These are phyloP conservation scores for Philopotamus ludificatus DNA, from an alignment of 1,140 invertebrate species.

Conservation along the genomic window DNA sequence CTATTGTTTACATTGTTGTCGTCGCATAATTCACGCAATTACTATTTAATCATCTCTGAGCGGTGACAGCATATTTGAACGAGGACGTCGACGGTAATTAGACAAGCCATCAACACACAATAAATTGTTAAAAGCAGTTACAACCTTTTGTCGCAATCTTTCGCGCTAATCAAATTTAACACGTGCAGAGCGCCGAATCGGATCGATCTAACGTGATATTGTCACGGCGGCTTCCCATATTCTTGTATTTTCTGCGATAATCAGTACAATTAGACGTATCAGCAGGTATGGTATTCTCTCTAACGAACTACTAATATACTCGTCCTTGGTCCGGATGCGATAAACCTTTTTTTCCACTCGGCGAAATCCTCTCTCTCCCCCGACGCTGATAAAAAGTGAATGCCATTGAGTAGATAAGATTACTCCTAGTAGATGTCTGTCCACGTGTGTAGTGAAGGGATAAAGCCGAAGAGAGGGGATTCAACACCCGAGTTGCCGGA, in stretches of 20 bases:
- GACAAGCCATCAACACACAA: conserved; percentile 5
- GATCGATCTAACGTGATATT: too few species aligned
- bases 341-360: conserved; percentile 21
- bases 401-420: conserved; percentile 17
- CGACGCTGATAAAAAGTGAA: conserved; percentile 23
- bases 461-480: conserved; percentile 1
- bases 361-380: background rate
- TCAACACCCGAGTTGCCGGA: background rate
- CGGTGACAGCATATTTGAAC: too few species aligned
- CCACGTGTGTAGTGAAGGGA: conserved; percentile 1
- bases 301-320: conserved; percentile 31
- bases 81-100: conserved; percentile 24
- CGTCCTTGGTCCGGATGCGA: conserved; percentile 21
- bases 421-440: conserved; percentile 1
- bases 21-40: conserved; percentile 15
- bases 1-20: conserved; percentile 20
- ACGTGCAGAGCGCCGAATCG: background rate
- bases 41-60: conserved; percentile 18
- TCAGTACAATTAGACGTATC: too few species aligned
- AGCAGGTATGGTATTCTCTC: too few species aligned
- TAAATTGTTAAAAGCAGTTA: conserved; percentile 20
- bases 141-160: conserved; percentile 12
- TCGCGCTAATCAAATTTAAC: conserved; percentile 10
- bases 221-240: too few species aligned
- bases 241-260: too few species aligned